These are phyloP conservation scores for Copidosoma aretas DNA, from an alignment of 2,888 invertebrate species.

Conservation along the genomic window DNA sequence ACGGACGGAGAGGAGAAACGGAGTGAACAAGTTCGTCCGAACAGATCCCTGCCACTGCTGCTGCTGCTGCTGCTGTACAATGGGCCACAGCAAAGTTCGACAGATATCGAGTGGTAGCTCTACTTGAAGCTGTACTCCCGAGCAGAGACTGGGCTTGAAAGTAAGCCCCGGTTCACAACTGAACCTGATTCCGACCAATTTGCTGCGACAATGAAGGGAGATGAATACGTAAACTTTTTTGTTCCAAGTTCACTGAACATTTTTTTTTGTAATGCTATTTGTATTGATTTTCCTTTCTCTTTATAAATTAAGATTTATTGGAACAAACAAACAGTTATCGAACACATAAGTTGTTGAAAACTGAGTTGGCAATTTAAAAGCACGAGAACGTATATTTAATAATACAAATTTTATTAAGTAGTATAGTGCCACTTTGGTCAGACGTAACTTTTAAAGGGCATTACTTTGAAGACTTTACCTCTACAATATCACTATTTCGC, in stretches of 20 bases:
- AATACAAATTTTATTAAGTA: background rate
- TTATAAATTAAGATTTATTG: no score
- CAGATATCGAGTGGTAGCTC: slow-evolving; percentile 3
- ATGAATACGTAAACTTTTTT: no score
- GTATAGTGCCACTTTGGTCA: background rate
- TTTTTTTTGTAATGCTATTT: no score
- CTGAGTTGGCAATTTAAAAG: no score
- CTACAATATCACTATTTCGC: no score
- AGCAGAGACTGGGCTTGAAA: background rate
- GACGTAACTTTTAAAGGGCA: background rate
- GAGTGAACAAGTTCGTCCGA: background rate
- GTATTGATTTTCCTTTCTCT: no score
- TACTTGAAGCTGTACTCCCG: background rate
- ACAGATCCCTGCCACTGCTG: no score
- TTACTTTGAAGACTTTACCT: no score
- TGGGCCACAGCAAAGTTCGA: slow-evolving; percentile 11
- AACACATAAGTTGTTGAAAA: no score
- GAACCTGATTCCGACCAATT: background rate
- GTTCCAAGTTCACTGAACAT: no score
- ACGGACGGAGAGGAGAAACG: slow-evolving; percentile 4
- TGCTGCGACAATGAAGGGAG: background rate
- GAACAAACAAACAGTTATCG: no score
- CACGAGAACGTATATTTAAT: no score
- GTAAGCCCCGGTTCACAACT: background rate
- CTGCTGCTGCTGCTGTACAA: slow-evolving; percentile 3